A percentile compares a stretch with the other conserved stretches of the same genome.
Evolutionary conservation across 1,140 invertebrate species (phyloP).

Genomic region (Saxidomus purpurata): DNA sequence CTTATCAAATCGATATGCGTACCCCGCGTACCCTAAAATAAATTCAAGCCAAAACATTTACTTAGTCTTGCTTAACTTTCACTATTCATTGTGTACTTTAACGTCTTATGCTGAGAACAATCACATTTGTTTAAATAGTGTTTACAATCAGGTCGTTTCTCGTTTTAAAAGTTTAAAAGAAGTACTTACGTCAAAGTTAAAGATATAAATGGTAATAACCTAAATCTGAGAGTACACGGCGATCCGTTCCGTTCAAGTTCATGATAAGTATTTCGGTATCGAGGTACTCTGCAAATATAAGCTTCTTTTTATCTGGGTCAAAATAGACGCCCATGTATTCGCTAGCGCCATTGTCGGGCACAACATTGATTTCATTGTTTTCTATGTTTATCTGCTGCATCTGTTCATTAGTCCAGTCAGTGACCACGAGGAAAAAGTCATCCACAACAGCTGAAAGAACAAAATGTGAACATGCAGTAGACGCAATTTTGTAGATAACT

Average conservation of each 20-base stretch:
- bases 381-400: conserved; percentile 3
- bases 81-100: no score
- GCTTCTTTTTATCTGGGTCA: background rate
- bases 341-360: background rate
- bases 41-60: no score
- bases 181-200: no score
- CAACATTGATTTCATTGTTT: background rate
- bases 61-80: no score
- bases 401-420: background rate
- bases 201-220: no score
- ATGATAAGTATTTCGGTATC: background rate
- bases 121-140: no score
- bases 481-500: no score
- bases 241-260: conserved; percentile 41
- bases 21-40: background rate
- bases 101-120: no score
- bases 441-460: conserved; percentile 2
- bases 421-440: background rate
- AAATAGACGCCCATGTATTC: conserved; percentile 10
- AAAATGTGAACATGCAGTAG: no score
- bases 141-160: no score
- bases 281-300: background rate
- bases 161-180: no score
- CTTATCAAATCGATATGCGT: background rate
- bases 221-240: background rate